Evolutionary conservation across 2,797 vertebrate genomes (phyloP), one percentile per base, ranked within the genome.

Genomic region (Serranus cabrilla): DNA sequence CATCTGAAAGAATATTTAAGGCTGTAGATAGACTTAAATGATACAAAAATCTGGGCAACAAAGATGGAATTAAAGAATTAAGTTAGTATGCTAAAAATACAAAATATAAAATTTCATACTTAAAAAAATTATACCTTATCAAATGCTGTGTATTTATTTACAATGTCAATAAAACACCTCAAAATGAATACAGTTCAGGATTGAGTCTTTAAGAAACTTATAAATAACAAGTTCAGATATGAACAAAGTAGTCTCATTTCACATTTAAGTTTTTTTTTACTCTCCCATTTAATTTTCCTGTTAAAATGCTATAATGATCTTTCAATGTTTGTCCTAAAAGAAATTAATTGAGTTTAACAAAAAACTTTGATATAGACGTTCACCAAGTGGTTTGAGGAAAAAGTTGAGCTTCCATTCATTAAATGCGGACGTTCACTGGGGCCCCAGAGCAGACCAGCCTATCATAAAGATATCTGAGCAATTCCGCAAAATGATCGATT

Each of bases 81-180:
- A 95, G 92, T 96, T 96, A 95, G 94, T 93, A 85, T 63, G 84
- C 91, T 93, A 93, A 79, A 84, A 92, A 93, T 94, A 94, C 84
- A 94, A 95, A 95, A 94, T 93, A 93, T 93, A 94, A 88, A 93
- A 91, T 93, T 90, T 92, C 88, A 93, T 91, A 89, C 71, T 91
- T 87, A 90, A 93, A 93, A 89, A 93, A 92, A 93, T 83, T 81
- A 93, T 89, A 93, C 85, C 84, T 91, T 88, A 93, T 93, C 85
- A 94, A 92, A 88, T 89, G 79, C 71, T 85, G 76, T 73, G 70
- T 89, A 89, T 94, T 85, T 95, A 94, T 95, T 89, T 95, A 96
- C 93, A 95, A 73, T 51, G 77, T 90, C 75, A 90, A 89, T 84
- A 89, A 87, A 88, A 88, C 76, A 70, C 63, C 64, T 82, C 71